phyloP scores from a whole-genome alignment of 2,113 vertebrate species.

The Macaca fascicularis region T2T-MFA8v1.1 NC_088376.1:95697501-95698000 shows the following conservation, averaged over 20 bases:
- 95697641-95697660: constrained; percentile 89
- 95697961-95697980: no score
- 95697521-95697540: neutral
- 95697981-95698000: no score
- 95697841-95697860: neutral
- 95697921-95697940: neutral
- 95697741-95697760: constrained; percentile 86
- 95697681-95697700: constrained; percentile 92
- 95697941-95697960: no score
- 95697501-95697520: neutral
- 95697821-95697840: neutral
- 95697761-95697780: constrained; percentile 94
- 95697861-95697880: neutral
- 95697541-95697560: neutral
- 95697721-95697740: constrained; percentile 85
- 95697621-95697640: neutral
- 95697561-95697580: neutral
- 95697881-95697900: neutral
- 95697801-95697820: constrained; percentile 95
- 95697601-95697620: neutral
- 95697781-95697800: constrained; percentile 95
- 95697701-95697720: constrained; percentile 87
- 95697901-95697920: constrained; percentile 20
- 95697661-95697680: constrained; percentile 96
- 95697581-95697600: neutral